Percentiles rank a stretch among this genome's conserved stretches.
Evolutionary conservation across 1,140 invertebrate genomes (phyloP).

Genomic region (Aricia agestis): DNA sequence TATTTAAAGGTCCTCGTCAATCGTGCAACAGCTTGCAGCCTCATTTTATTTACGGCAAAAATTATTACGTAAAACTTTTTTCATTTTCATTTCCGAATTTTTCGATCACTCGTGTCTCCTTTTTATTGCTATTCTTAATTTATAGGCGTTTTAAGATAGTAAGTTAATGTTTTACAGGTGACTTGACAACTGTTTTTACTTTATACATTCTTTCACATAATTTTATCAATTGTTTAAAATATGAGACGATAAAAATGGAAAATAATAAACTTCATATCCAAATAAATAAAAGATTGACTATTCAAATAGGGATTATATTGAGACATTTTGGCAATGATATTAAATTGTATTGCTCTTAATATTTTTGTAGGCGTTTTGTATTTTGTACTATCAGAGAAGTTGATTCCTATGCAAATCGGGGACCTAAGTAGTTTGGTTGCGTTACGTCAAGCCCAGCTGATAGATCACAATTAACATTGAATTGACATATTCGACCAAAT

Average conservation of each 20-base stretch:
- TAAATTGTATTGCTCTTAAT: not conserved
- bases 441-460: too few species aligned
- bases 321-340: not conserved
- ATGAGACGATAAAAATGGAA: too few species aligned
- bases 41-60: slow-evolving; percentile 56
- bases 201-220: too few species aligned
- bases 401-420: too few species aligned
- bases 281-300: too few species aligned
- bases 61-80: not conserved
- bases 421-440: too few species aligned
- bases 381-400: too few species aligned
- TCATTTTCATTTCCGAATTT: not conserved
- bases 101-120: not conserved
- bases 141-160: not conserved
- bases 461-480: too few species aligned
- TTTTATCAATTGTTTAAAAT: too few species aligned
- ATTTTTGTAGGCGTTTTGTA: slow-evolving; percentile 1
- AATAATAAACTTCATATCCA: too few species aligned
- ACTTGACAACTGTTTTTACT: not conserved
- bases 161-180: not conserved
- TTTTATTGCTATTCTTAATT: not conserved
- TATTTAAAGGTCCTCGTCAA: slow-evolving; percentile 31
- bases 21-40: slow-evolving; percentile 64
- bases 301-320: too few species aligned
- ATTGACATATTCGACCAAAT: too few species aligned